phyloP scores from a whole-genome alignment of 2,113 vertebrate species.

The Carettochelys insculpta region DNA sequence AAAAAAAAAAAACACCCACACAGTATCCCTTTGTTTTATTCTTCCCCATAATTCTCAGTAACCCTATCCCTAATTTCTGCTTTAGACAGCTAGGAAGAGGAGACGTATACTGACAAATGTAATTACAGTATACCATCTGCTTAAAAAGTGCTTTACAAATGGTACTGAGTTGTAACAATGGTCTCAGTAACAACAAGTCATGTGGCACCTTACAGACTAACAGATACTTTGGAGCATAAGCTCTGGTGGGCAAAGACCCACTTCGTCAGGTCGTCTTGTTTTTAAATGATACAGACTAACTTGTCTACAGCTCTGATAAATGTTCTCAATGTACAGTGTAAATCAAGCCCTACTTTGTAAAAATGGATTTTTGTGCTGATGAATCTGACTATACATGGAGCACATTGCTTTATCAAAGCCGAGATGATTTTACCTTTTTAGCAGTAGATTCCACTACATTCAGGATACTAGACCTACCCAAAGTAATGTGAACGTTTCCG shows the following conservation, averaged over 20 bases:
- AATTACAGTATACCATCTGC: constrained; percentile 24
- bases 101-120: neutral
- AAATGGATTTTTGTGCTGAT: constrained; percentile 45
- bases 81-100: neutral
- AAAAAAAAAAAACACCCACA: too few relatives aligned
- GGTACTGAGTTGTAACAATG: constrained; percentile 6
- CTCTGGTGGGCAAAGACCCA: too few relatives aligned
- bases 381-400: too few relatives aligned
- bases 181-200: too few relatives aligned
- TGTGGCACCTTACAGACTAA: too few relatives aligned
- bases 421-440: constrained; percentile 50
- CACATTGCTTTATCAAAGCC: too few relatives aligned
- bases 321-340: too few relatives aligned
- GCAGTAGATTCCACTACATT: neutral
- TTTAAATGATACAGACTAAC: too few relatives aligned
- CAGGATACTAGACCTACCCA: neutral
- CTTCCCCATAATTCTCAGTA: constrained; percentile 9
- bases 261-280: too few relatives aligned
- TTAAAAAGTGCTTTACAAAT: constrained; percentile 40
- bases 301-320: too few relatives aligned
- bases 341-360: constrained; percentile 17
- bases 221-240: too few relatives aligned
- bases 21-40: neutral
- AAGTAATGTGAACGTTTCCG: constrained; percentile 19
- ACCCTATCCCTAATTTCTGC: neutral